phyloP scores from a whole-genome alignment of 1,140 invertebrate species.

The Pentalonia nigronervosa region DNA sequence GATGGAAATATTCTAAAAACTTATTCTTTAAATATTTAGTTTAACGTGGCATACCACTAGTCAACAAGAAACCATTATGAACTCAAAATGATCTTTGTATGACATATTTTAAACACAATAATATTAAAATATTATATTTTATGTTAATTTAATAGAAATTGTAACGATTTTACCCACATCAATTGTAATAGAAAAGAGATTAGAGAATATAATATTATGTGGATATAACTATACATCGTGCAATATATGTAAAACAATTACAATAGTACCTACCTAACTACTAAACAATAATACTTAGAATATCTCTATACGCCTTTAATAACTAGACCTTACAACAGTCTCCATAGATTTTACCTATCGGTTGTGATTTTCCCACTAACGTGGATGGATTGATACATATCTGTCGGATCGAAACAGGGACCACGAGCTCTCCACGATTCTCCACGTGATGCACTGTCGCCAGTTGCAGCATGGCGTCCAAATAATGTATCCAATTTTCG shows the following conservation, averaged over 20 bases:
- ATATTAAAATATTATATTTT: neutral
- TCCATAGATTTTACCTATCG: neutral
- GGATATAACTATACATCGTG: neutral
- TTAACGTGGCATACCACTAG: neutral
- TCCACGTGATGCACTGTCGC: neutral
- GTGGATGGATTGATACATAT: neutral
- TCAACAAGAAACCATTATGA: neutral
- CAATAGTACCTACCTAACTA: neutral
- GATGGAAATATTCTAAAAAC: neutral
- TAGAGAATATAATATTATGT: neutral
- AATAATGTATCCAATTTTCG: slow-evolving; percentile 25
- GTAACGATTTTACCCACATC: too few species aligned
- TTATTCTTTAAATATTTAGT: neutral
- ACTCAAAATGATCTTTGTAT: neutral
- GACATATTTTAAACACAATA: neutral
- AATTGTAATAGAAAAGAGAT: too few species aligned
- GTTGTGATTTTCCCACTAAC: neutral
- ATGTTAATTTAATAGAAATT: neutral
- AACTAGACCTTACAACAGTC: neutral
- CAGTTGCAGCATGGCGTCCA: slow-evolving; percentile 16
- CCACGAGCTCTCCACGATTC: neutral
- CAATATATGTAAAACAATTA: neutral
- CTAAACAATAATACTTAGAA: neutral
- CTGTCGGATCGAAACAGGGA: neutral
- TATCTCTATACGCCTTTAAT: neutral